Base-by-base conservation (phyloP, 92 coral and sea anemone species). In the Hydrozoanthus gracilis region DNA sequence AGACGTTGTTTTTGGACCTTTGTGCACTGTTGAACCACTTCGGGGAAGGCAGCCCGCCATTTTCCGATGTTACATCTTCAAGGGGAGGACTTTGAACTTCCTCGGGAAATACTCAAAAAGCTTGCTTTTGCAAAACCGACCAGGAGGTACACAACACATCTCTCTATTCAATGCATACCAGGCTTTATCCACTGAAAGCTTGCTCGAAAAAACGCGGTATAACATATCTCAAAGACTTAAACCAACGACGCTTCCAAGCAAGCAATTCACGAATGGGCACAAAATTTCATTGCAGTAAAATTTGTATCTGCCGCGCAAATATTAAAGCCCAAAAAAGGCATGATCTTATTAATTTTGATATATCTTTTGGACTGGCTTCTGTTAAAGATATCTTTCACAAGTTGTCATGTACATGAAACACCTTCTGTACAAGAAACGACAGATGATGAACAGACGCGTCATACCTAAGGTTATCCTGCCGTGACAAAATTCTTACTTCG, bases 21-120 rank as follows among this genome's bases (percentile, higher is more conserved):
- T 69, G 9, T 27, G 47, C 46, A 1, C 74, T 5, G 74, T 69
- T 69, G 12, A 69, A 71, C 51, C 76, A 44, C 54, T 71, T 71
- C 20, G 76, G 52, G 76, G 76, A 45, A 71, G 17, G 52, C 54
- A 3, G 74, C 74, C 47, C 74, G 46, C 9, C 47, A 35, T 69
- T 35, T 69, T 27, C 60, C 1, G 61, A 48, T 3, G 9, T 74
- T 27, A 48, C 3, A 4, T 14, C 60, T 48, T 46, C 44, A 16
- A 6, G 79, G 3, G 61, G 61, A n/a, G n/a, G 60, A 49, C 61
- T 49, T 12, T 13, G 20, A 46, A 0, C 18, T 49, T 74, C 79
- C 3, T 74, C 79, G 18, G 56, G 79, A 74, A 74, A 74, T 51
- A 74, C 8, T 74, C 8, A 5, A 74, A 74, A 74, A 48, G 13